Evolutionary conservation across 2,797 vertebrate genomes (phyloP).

Genomic region (Prunella strophiata): DNA sequence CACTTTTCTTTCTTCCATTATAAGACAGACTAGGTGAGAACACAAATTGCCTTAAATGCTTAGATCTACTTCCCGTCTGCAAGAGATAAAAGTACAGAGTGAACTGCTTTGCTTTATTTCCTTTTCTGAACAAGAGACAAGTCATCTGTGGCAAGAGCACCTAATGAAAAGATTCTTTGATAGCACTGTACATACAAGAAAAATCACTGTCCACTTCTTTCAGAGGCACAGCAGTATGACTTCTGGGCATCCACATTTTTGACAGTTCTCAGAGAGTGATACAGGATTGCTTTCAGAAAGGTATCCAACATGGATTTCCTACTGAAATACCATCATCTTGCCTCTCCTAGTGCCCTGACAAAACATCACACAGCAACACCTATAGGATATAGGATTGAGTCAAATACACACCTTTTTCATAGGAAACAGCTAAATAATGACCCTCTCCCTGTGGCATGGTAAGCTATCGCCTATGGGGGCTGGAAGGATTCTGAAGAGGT

Average conservation of each 20-base stretch:
- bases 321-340: neutral
- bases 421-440: neutral
- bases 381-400: fast-evolving
- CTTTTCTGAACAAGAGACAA: conserved; percentile 7
- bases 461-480: fast-evolving
- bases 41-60: conserved; percentile 31
- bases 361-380: neutral
- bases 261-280: neutral
- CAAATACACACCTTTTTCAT: fast-evolving
- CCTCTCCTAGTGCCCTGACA: neutral
- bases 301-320: neutral
- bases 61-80: conserved; percentile 11
- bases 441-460: fast-evolving
- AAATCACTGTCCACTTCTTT: neutral
- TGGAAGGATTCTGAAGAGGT: neutral
- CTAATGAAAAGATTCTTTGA: conserved; percentile 44
- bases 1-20: neutral
- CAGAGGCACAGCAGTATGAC: neutral
- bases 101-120: conserved; percentile 37
- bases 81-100: conserved; percentile 26
- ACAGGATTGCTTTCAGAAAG: neutral
- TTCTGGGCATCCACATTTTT: neutral
- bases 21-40: conserved; percentile 6
- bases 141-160: neutral
- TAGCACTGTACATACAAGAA: neutral